A percentile compares a stretch with the other conserved stretches of the same genome.
These are phyloP conservation scores for Girardinichthys multiradiatus DNA, from an alignment of 2,113 vertebrate species.

Conservation along the genomic window DNA sequence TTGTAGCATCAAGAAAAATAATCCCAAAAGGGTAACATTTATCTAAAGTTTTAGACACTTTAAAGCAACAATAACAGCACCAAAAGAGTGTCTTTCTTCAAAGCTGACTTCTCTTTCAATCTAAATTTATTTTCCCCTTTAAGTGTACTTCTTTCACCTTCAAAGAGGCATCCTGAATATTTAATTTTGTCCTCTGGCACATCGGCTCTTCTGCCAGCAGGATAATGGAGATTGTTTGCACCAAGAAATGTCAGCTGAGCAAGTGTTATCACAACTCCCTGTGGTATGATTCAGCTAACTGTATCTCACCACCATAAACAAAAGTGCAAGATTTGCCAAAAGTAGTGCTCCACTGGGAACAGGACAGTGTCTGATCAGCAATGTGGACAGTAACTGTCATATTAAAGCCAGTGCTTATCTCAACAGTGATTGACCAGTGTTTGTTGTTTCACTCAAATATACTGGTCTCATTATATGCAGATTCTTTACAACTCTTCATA, in stretches of 20 bases:
- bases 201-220: conserved; percentile 9
- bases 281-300: conserved; percentile 28
- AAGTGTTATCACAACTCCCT: conserved; percentile 28
- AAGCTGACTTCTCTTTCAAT: conserved; percentile 15
- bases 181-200: conserved; percentile 24
- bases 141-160: conserved; percentile 14
- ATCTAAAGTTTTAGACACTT: not conserved
- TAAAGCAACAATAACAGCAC: conserved; percentile 5
- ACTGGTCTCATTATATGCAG: conserved; percentile 10
- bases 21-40: not conserved
- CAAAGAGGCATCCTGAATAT: conserved; percentile 6
- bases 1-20: conserved; percentile 9
- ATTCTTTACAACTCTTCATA: conserved; percentile 18
- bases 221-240: conserved; percentile 43
- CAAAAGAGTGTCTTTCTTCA: not conserved
- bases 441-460: conserved; percentile 7
- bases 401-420: not conserved
- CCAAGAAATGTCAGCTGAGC: conserved; percentile 33
- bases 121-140: conserved; percentile 12
- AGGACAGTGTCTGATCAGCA: conserved; percentile 12
- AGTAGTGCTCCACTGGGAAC: conserved; percentile 28
- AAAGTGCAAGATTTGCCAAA: conserved; percentile 39
- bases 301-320: conserved; percentile 41
- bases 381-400: conserved; percentile 23
- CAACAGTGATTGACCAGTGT: not conserved